A percentile compares a stretch with the other conserved stretches of the same genome.
phyloP scores from a whole-genome alignment of 2,888 invertebrate species.

The Cacoxenus indagator region DNA sequence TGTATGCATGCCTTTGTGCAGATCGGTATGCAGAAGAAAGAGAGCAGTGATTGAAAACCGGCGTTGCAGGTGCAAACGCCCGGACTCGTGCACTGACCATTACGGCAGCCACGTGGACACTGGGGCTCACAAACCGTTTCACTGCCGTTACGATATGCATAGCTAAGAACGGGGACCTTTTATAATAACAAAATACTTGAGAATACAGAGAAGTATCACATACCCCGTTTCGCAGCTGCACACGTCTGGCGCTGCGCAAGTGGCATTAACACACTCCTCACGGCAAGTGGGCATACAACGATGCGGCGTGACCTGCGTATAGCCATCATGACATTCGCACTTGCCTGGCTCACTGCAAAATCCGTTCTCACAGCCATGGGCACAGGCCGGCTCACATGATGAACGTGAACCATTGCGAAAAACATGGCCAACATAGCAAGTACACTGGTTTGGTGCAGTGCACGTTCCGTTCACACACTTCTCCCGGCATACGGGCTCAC shows the following conservation, averaged over 20 bases:
- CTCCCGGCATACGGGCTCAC: constrained; percentile 72
- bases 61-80: constrained; percentile 66
- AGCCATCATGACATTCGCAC: constrained; percentile 66
- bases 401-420: constrained; percentile 56
- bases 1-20: constrained; percentile 59
- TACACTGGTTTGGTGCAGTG: constrained; percentile 67
- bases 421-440: constrained; percentile 61
- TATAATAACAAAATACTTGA: not conserved
- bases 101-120: constrained; percentile 59
- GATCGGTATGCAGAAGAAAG: constrained; percentile 60
- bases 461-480: constrained; percentile 73
- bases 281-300: constrained; percentile 59
- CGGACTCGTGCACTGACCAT: constrained; percentile 70
- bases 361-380: constrained; percentile 69
- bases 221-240: constrained; percentile 67
- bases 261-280: constrained; percentile 61
- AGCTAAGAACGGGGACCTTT: constrained; percentile 29
- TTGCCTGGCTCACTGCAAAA: constrained; percentile 64
- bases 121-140: constrained; percentile 60
- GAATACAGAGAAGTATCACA: not conserved
- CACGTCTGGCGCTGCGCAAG: constrained; percentile 67
- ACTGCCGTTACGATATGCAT: constrained; percentile 55
- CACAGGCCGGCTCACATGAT: constrained; percentile 65
- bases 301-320: constrained; percentile 52
- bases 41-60: constrained; percentile 59